Evolutionary conservation across 2,113 vertebrate genomes (phyloP).

Genomic region (Nibea albiflora): DNA sequence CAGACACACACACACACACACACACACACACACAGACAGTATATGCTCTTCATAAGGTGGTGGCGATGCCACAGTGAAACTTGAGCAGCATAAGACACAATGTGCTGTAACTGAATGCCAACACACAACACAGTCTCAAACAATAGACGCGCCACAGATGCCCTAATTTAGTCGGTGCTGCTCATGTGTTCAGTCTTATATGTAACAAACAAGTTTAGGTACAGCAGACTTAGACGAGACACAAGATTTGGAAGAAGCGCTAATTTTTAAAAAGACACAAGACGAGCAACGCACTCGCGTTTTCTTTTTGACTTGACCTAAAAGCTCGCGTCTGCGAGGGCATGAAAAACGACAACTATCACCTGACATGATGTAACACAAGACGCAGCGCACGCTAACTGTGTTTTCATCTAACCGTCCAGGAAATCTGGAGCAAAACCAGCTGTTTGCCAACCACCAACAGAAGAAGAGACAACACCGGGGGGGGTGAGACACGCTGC

Average conservation of each 20-base stretch:
- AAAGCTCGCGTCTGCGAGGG: neutral
- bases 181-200: neutral
- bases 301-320: neutral
- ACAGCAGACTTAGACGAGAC: neutral
- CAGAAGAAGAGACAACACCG: no score
- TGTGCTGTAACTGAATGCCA: slow-evolving; percentile 37
- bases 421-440: no score
- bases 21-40: slow-evolving; percentile 3
- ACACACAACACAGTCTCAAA: slow-evolving; percentile 38
- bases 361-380: neutral
- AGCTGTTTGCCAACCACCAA: no score
- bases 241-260: neutral
- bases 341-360: neutral
- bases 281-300: no score
- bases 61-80: slow-evolving; percentile 52
- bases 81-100: slow-evolving; percentile 37
- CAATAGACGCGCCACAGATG: slow-evolving; percentile 14
- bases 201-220: neutral
- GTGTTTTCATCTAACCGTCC: no score
- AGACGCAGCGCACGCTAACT: neutral
- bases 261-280: no score
- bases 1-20: slow-evolving; percentile 20
- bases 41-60: neutral
- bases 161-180: neutral
- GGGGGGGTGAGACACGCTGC: no score